Evolutionary conservation across 1,140 invertebrate species (phyloP).

Genomic region (Zaprionus ornatus): DNA sequence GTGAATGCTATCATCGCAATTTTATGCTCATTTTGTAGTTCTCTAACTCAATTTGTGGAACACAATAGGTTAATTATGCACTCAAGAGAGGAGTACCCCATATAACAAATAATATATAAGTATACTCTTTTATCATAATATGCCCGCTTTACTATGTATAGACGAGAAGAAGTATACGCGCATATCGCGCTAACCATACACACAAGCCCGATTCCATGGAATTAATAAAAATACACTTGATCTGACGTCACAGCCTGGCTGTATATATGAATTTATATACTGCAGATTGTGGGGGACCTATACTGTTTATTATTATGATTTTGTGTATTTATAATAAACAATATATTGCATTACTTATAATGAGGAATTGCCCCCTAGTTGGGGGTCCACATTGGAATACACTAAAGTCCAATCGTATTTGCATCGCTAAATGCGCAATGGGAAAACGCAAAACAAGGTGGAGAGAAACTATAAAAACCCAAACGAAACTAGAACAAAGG

Average conservation of each 20-base stretch:
- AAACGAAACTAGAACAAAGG: constrained; percentile 26
- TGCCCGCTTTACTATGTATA: neutral
- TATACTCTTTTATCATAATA: constrained; percentile 9
- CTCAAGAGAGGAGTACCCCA: neutral
- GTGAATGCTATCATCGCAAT: constrained; percentile 12
- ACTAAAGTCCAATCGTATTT: constrained; percentile 45
- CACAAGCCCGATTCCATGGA: neutral
- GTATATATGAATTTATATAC: neutral
- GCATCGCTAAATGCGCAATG: constrained; percentile 39
- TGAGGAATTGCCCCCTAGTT: constrained; percentile 33
- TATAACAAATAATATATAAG: constrained; percentile 2
- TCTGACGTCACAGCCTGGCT: constrained; percentile 23
- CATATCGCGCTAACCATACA: neutral
- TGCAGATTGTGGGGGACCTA: constrained; percentile 15
- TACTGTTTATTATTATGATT: constrained; percentile 34
- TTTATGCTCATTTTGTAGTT: constrained; percentile 20
- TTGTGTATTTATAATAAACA: neutral
- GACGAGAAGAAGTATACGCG: neutral
- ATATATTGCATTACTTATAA: constrained; percentile 20
- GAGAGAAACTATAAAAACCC: neutral
- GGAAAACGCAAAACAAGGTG: neutral
- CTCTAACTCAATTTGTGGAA: constrained; percentile 23
- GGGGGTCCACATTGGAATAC: constrained; percentile 17
- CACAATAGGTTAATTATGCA: constrained; percentile 37
- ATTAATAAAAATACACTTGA: constrained; percentile 20